Base-by-base conservation (phyloP, 1,140 invertebrate species). In the Drosophila albomicans region DNA sequence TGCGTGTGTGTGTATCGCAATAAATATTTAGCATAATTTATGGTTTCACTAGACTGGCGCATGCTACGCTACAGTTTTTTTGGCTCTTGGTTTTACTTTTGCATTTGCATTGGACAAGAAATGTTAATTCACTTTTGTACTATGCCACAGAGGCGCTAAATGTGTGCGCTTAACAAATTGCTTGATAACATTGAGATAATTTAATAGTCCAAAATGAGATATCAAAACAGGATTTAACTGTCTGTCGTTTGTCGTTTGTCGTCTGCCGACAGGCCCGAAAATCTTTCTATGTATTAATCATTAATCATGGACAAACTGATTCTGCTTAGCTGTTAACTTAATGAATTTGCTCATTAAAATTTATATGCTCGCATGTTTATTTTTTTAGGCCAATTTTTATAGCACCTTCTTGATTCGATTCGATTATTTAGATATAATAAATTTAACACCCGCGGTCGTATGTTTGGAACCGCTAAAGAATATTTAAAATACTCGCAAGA, bases 21-120 rank as follows among this genome's bases (percentile, higher is more conserved):
- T 66, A 66, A 62, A 71, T 70, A 66, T 82, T 88, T 89, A 75
- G 84, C 85, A 88, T 89, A 89, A 88, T 88, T 88, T 88, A 88
- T 88, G 56, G 71, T 75, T 56, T 66, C 80, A 80, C 76, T 76
- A 48, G 78, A 20, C 43, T 58, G 51, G 38, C 58, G 64, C 66
- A 71, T 81, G 81, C 63, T 61, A 51, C 35, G 58, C 15, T 61
- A 51, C 54, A 56, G 48, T 58, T 70, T 63, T 41, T 63, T 11
- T 25, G 35, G 13, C 13, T 57, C 20, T 63, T 35, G 30, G 58
- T 20, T 62, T 69, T 45, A 65, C 51, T 77, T 78, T 81, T 75
- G 56, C 32, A 25, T 63, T 54, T 52, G 30, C 32, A 38, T 28
- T 57, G 32, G 25, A 11, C 20, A 35, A 28, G 16, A 49, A 58